Base-by-base conservation (phyloP, 2,797 vertebrate genomes). In the Octomys mimax region DNA sequence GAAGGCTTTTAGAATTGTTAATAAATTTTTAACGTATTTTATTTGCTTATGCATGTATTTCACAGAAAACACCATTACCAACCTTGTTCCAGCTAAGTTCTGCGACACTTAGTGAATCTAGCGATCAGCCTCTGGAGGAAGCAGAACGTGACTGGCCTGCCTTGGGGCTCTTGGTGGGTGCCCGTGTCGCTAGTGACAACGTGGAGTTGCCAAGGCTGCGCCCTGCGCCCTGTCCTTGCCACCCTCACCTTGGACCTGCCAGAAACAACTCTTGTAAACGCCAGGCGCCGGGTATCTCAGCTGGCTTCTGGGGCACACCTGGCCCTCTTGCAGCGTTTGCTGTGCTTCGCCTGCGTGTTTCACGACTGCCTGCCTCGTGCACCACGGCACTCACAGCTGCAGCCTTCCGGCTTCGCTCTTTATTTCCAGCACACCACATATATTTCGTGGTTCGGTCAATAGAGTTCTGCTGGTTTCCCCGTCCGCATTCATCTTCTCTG, bases 11-110 rank as follows among this genome's bases (percentile, higher is more conserved):
- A 87, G 16, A 91, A 31, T 71, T 71, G 42, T 75, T 71, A 39
- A 94, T 92, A 92, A 70, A 71, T 87, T 87, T 92, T 71, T 91
- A 80, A 81, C 80, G 24, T 6, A 19, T 85, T 90, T 88, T 64
- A 64, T 88, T 86, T 96, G 36, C 33, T 86, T 91, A 59, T 83
- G 91, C 13, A 11, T 70, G 12, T 59, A 77, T 91, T 82, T 91
- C 87, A 87, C 33, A 22, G 39, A 1, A 83, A 94, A 91, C 22
- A 68, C 54, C 54, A 68, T 84, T 54, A 70, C 91, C 22, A 71
- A 33, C 39, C 28, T 77, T 18, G 22, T 64, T 96, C 24, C 80
- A 89, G 62, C 94, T 21, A 36, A n/a, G n/a, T n/a, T 46, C 42
- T 21, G 46, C 18, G 86, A 18, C 9, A 46, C 42, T 82, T 64